Evolutionary conservation across 2,888 invertebrate species (phyloP), one percentile per base, ranked within the genome.

Genomic region (Periphyllus acericola): DNA sequence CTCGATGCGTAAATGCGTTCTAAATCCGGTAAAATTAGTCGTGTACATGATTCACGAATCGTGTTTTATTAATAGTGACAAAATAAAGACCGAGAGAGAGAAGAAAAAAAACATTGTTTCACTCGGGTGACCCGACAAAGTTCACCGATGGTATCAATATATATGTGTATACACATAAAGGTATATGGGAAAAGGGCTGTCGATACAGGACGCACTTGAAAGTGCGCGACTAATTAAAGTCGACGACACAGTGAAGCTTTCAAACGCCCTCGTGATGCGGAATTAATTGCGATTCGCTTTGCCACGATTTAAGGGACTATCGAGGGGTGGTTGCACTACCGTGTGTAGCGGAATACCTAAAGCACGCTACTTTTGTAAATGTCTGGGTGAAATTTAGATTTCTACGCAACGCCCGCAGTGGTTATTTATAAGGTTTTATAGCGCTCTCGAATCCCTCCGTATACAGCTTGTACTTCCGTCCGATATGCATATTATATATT

Each of bases 231-330:
- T 87, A 87, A 87, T 87, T 87, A 87, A 87, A 87, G 79, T 79
- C 80, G 29, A 36, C 72, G 86, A 74, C 86, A 79, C 86, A 6
- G 34, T 36, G 68, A 68, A 72, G 86, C 36, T 80, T 80, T 60
- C 80, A 79, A 79, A 86, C 80, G 72, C 72, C 79, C 79, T 29
- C 52, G 71, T 55, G 78, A 86, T 60, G 80, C 80, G 80, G 86
- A 80, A 80, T 87, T 87, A 87, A 87, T 87, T 87, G 86, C 79
- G 40, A 87, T 87, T 87, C 80, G 79, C 86, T 87, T 79, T 80
- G 55, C 80, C 71, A 32, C 74, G 72, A 71, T 87, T 86, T 79
- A 78, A 80, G 71, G 68, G 86, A 80, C 72, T 76, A 36, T 52
- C 40, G 80, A 60, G 32, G 32, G 60, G 80, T 74, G 40, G 46